Conservation (phyloP, 2,113 vertebrate genomes). For the Alethe diademata region DNA sequence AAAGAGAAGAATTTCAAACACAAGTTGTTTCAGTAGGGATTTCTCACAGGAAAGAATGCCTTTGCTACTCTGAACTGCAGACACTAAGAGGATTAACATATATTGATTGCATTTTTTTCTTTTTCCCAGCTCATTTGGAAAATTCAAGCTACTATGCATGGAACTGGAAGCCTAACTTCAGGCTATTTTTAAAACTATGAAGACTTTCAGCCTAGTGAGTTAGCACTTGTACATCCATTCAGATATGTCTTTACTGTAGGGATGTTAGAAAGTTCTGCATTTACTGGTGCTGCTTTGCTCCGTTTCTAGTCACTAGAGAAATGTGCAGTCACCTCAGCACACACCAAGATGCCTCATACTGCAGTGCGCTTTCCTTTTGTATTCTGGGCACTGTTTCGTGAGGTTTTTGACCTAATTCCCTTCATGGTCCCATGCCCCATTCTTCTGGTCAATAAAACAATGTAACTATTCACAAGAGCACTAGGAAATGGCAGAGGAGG, state of each 20-base stretch:
- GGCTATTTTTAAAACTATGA: neutral
- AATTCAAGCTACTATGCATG: neutral
- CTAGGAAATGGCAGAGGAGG: neutral
- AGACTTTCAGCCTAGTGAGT: neutral
- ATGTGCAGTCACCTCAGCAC: rapidly evolving
- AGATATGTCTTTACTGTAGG: neutral
- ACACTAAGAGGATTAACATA: conserved; percentile 37
- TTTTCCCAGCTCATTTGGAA: neutral
- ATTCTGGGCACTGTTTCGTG: neutral
- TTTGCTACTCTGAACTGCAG: neutral
- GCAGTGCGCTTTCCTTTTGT: neutral
- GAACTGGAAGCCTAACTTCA: neutral
- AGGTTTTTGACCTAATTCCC: neutral
- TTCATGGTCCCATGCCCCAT: neutral
- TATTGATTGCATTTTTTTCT: neutral
- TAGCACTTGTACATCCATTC: neutral
- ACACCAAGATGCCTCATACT: neutral
- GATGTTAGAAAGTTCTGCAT: neutral
- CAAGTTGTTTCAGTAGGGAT: neutral
- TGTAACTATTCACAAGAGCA: neutral
- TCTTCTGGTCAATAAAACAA: neutral
- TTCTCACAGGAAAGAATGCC: conserved; percentile 40
- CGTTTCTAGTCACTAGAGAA: neutral
- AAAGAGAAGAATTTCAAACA: neutral
- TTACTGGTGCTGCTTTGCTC: neutral